Conservation (phyloP, 2,797 vertebrate genomes). For the Adrianichthys oophorus region DNA sequence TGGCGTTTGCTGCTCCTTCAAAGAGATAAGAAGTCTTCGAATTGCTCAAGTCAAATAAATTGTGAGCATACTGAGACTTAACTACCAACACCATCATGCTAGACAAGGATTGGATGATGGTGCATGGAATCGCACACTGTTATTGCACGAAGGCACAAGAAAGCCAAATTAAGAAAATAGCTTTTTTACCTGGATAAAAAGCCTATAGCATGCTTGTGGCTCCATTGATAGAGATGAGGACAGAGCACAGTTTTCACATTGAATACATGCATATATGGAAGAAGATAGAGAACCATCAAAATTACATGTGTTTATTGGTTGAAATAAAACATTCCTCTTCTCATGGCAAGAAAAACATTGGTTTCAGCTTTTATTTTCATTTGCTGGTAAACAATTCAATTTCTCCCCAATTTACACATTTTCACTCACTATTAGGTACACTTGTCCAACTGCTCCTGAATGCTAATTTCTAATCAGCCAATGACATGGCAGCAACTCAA, state of each 20-base stretch:
- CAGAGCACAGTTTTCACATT: constrained; percentile 27
- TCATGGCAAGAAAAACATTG: constrained; percentile 12
- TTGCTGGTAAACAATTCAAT: constrained; percentile 4
- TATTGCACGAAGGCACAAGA: constrained; percentile 25
- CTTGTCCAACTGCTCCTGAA: no score
- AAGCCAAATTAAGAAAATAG: constrained; percentile 40
- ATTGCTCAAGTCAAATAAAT: constrained; percentile 55
- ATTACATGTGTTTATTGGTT: no score
- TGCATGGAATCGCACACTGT: no score
- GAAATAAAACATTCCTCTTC: constrained; percentile 16
- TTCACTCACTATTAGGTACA: no score
- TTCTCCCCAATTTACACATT: no score
- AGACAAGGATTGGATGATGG: constrained; percentile 16
- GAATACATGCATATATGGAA: constrained; percentile 43
- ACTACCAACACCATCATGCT: constrained; percentile 35
- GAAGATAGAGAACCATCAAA: constrained; percentile 59
- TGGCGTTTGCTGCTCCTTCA: constrained; percentile 56
- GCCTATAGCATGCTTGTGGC: constrained; percentile 11
- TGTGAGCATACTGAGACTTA: constrained; percentile 52
- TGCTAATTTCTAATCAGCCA: no score
- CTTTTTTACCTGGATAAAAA: constrained; percentile 47
- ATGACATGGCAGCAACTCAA: no score
- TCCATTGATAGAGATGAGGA: constrained; percentile 17
- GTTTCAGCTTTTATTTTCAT: constrained; percentile 8
- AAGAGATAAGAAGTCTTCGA: constrained; percentile 63